Evolutionary conservation across 2,797 vertebrate genomes (phyloP).

Genomic region (Acestrorhynchus altus): DNA sequence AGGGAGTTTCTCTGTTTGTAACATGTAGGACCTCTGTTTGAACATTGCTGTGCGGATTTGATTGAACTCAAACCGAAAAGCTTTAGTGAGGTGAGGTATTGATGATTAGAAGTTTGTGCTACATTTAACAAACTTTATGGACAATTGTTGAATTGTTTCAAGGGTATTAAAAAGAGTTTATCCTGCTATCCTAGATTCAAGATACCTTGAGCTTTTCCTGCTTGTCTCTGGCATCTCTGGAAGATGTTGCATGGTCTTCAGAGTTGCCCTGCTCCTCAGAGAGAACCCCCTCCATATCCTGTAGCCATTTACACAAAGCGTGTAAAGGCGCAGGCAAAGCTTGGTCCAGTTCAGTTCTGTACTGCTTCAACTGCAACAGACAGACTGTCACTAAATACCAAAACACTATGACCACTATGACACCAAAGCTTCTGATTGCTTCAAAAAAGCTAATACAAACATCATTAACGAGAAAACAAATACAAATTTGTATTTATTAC

Average conservation of each 20-base stretch:
- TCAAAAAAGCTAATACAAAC: neutral
- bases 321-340: conserved; percentile 82
- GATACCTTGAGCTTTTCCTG: conserved; percentile 83
- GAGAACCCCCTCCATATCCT: conserved; percentile 75
- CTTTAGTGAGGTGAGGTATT: too few species aligned
- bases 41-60: too few species aligned
- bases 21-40: too few species aligned
- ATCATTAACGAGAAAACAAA: neutral
- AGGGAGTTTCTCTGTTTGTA: neutral
- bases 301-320: conserved; percentile 80
- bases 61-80: too few species aligned
- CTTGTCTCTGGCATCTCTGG: conserved; percentile 74
- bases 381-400: neutral
- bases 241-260: conserved; percentile 71
- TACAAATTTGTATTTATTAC: neutral
- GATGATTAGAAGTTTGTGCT: too few species aligned
- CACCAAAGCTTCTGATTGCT: neutral
- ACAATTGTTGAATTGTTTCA: too few species aligned
- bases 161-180: too few species aligned
- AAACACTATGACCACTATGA: neutral
- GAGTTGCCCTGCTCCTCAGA: conserved; percentile 67
- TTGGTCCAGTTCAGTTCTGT: conserved; percentile 78
- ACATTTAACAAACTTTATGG: too few species aligned
- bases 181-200: too few species aligned
- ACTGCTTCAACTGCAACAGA: conserved; percentile 76